Evolutionary conservation across 1,140 invertebrate species (phyloP).

Genomic region (Melitaea cinxia): DNA sequence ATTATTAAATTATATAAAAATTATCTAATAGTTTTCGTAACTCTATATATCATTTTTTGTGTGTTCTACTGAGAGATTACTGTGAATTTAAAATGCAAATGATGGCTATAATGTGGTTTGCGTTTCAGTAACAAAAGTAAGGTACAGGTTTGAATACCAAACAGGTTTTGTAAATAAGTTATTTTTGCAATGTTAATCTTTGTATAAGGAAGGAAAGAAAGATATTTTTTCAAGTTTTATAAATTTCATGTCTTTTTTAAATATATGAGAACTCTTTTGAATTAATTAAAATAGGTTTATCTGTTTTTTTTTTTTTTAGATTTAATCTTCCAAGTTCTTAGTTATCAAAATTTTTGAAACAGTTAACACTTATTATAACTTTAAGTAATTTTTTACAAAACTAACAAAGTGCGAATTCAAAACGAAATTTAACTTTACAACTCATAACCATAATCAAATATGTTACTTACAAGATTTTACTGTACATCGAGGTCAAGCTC

Average conservation of each 20-base stretch:
- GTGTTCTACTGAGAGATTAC: background rate
- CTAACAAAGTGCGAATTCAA: too few species aligned
- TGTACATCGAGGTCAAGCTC: constrained; percentile 42
- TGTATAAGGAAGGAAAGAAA: background rate
- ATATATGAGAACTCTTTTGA: too few species aligned
- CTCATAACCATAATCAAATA: constrained; percentile 11
- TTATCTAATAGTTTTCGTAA: background rate
- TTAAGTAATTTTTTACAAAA: too few species aligned
- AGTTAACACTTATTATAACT: background rate
- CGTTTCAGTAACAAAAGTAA: constrained; percentile 5
- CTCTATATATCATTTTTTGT: background rate
- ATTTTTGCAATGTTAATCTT: constrained; percentile 14
- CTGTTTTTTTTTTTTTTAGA: background rate
- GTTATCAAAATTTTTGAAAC: too few species aligned
- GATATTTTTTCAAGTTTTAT: background rate
- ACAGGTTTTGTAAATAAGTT: constrained; percentile 3
- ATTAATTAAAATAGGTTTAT: too few species aligned
- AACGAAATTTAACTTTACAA: background rate
- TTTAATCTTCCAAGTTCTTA: background rate
- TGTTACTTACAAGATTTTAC: constrained; percentile 29
- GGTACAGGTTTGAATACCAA: constrained; percentile 4
- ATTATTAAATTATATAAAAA: background rate
- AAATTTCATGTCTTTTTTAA: too few species aligned
- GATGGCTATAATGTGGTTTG: background rate
- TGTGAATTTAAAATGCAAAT: constrained; percentile 4